Percentiles rank a stretch among this genome's conserved stretches.
These are phyloP conservation scores for Montifringilla adamsi DNA, from an alignment of 2,113 vertebrate species.

Conservation along the genomic window DNA sequence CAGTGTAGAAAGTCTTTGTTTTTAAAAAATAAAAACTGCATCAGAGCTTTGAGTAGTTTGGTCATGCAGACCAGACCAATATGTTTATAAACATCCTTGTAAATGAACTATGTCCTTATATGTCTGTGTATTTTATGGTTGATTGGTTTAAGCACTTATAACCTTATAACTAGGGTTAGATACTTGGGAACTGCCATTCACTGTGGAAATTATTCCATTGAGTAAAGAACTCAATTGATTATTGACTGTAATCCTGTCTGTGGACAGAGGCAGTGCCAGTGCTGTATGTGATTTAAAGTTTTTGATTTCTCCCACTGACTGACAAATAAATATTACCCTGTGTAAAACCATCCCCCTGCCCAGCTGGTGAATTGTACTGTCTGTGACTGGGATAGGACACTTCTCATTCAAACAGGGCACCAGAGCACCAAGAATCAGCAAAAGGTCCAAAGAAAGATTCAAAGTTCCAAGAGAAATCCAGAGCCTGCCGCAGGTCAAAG, in stretches of 20 bases:
- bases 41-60: not conserved
- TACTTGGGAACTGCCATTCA: not conserved
- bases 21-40: not conserved
- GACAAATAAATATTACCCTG: conserved; percentile 36
- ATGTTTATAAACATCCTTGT: not conserved
- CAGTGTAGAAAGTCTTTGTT: not conserved
- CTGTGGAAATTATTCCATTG: not conserved
- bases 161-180: not conserved
- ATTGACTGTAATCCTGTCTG: not conserved
- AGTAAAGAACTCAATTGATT: not conserved
- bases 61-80: not conserved
- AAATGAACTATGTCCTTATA: not conserved
- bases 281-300: not conserved
- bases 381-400: not conserved
- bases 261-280: not conserved
- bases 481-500: not conserved
- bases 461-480: not conserved
- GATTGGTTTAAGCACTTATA: not conserved
- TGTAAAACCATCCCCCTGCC: not conserved
- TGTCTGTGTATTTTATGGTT: not conserved
- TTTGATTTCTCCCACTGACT: not conserved
- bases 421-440: not conserved
- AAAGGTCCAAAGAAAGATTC: not conserved
- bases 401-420: not conserved
- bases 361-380: not conserved